These are phyloP conservation scores for Chelidonichthys spinosus DNA, from an alignment of 2,797 vertebrate genomes.

Conservation along the genomic window DNA sequence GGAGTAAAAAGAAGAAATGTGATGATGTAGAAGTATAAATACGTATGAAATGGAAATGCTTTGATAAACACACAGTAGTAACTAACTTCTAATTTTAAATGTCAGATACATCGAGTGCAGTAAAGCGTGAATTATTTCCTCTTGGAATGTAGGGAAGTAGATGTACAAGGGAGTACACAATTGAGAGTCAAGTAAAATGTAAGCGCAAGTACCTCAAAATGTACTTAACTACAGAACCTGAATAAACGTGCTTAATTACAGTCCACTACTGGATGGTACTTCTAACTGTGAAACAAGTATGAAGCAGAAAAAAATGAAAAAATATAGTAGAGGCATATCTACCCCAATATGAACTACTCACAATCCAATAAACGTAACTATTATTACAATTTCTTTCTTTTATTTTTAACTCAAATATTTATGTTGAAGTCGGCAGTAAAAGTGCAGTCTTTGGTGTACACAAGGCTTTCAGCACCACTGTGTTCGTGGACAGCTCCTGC, in stretches of 20 bases:
- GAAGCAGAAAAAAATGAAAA: too few relatives aligned
- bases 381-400: not conserved
- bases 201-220: not conserved
- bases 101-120: too few relatives aligned
- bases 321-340: too few relatives aligned
- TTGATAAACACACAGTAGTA: not conserved
- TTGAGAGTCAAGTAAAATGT: not conserved
- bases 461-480: constrained; percentile 54
- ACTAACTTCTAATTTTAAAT: too few relatives aligned
- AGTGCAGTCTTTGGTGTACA: constrained; percentile 10
- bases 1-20: too few relatives aligned
- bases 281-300: too few relatives aligned
- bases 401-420: not conserved
- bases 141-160: not conserved
- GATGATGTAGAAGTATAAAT: not conserved
- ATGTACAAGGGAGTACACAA: not conserved
- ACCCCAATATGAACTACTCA: too few relatives aligned
- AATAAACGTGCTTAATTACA: not conserved
- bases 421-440: not conserved
- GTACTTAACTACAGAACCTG: not conserved
- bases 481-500: constrained; percentile 58
- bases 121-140: too few relatives aligned
- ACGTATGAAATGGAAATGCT: not conserved
- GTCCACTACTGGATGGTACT: not conserved
- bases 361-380: not conserved